Base-by-base conservation (phyloP, 2,797 vertebrate genomes). In the Myotis myotis region DNA sequence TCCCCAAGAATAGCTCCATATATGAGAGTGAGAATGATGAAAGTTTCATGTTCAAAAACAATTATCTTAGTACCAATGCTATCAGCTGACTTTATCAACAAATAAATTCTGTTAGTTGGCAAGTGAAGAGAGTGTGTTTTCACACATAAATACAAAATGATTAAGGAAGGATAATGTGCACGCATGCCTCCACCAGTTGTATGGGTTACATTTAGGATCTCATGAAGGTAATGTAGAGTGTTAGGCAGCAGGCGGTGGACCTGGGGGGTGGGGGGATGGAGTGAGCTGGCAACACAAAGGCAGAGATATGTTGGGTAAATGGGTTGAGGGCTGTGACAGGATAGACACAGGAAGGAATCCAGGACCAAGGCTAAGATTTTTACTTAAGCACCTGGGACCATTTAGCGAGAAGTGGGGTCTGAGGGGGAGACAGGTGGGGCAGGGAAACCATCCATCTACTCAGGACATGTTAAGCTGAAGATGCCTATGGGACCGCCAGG, bases 141-240 rank as follows among this genome's bases (percentile, higher is more conserved):
- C 81, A 83, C 55, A 47, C 30, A 70, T 16, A 62, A 47, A 44
- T 9, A 88, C 9, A 55, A 79, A 80, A 75, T 5, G 38, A 10
- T 62, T 68, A 62, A 78, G 87, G 84, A 86, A 86, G 49, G 36
- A 68, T 57, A 12, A 44, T 28, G 3, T 44, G n/a, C 72, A 92
- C 38, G 3, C 17, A 16, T 2, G 57, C 72, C 47, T 49, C 15
- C 36, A 23, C 75, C 75, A 82, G 3, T 3, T 36, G 20, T 78
- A 38, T 7, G 2, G 28, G 25, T 85, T 47, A 38, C 60, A 33
- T 6, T 64, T 36, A 38, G 16, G 6, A 11, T 28, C 75, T 78
- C 62, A 6, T 23, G 38, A 28, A 44, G 41, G 12, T 60, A 30
- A n/a, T 53, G 23, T 60, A 75, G 38, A 41, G 36, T 8, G 9